phyloP scores from a whole-genome alignment of 2,797 vertebrate genomes.

The Alcedo quadribrachys region DNA sequence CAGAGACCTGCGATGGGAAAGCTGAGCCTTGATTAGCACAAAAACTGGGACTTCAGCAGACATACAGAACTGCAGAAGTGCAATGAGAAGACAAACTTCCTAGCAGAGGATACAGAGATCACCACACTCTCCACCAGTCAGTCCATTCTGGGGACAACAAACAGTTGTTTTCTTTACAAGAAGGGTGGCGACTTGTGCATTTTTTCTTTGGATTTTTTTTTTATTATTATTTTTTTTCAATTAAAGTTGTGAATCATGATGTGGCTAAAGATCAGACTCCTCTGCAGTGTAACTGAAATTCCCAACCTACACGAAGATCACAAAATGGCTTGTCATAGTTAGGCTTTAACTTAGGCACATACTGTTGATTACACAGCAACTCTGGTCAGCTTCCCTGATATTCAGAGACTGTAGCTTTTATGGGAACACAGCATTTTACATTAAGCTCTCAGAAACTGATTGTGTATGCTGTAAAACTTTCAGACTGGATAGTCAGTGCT shows the following conservation, averaged over 20 bases:
- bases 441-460: not conserved
- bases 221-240: not conserved
- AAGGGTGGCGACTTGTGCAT: no score
- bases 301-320: not conserved
- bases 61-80: not conserved
- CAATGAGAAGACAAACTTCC: not conserved
- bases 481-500: not conserved
- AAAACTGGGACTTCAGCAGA: not conserved
- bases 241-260: not conserved
- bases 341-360: not conserved
- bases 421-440: not conserved
- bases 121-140: not conserved
- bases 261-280: not conserved
- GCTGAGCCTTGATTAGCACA: not conserved
- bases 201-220: not conserved
- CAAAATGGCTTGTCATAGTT: not conserved
- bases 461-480: not conserved
- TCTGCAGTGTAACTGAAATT: not conserved
- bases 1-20: not conserved
- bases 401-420: not conserved
- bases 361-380: not conserved
- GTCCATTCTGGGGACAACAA: not conserved
- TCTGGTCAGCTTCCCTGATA: not conserved
- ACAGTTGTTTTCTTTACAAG: not conserved
- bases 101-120: not conserved